A percentile compares a stretch with the other conserved stretches of the same genome.
Conservation (phyloP, 37 sponge, comb jelly and placozoan genomes). For the Beroe forskalii region DNA sequence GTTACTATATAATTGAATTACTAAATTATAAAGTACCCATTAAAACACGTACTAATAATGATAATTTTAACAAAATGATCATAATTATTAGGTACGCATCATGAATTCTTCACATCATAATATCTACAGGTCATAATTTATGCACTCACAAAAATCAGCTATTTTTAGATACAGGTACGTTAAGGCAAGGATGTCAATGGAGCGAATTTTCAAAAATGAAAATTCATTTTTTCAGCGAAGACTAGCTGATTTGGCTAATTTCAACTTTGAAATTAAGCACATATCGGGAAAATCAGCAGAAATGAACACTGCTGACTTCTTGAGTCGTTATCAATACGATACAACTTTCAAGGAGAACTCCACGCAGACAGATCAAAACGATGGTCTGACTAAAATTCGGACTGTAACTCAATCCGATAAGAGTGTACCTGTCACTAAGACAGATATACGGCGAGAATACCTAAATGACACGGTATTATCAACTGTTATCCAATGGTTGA, state of each 20-base stretch:
- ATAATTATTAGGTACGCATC: no score
- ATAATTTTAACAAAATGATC: no score
- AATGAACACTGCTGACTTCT: conserved; percentile 5
- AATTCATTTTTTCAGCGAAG: not conserved
- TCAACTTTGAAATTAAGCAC: not conserved
- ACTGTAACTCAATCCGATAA: not conserved
- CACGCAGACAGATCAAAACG: not conserved
- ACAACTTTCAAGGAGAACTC: not conserved
- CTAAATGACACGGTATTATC: not conserved
- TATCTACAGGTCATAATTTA: no score
- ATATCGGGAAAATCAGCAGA: not conserved
- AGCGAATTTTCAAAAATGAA: conserved; percentile 23
- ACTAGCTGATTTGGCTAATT: not conserved
- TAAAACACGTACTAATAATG: conserved; percentile 26
- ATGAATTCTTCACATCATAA: no score
- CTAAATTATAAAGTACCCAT: no score
- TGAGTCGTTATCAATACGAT: not conserved
- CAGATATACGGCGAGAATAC: not conserved
- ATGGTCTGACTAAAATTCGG: not conserved
- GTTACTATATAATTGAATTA: no score
- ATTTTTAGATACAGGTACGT: no score
- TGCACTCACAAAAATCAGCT: not conserved
- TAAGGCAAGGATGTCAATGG: no score
- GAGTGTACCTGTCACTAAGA: not conserved
- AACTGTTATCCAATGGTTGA: not conserved